Percentiles rank a stretch among this genome's conserved stretches.
These are phyloP conservation scores for Vanessa cardui DNA, from an alignment of 2,888 invertebrate genomes.

Conservation along the genomic window DNA sequence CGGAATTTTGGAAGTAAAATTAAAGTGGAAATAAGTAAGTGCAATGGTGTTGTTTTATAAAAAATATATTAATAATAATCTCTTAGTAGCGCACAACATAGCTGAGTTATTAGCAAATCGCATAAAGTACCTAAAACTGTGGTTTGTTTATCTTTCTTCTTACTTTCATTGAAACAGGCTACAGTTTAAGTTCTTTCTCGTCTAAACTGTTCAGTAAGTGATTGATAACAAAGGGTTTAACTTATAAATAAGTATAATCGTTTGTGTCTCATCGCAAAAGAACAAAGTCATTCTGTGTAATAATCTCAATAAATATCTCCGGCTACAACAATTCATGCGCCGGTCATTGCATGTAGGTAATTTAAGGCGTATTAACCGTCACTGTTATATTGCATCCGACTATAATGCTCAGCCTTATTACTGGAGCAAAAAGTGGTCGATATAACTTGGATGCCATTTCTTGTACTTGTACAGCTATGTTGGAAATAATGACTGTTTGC, in stretches of 20 bases:
- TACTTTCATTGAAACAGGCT: no score
- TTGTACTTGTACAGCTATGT: slow-evolving; percentile 2
- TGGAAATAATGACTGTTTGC: not conserved
- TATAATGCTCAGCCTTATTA: not conserved
- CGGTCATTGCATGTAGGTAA: slow-evolving; percentile 21
- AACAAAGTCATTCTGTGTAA: slow-evolving; percentile 21
- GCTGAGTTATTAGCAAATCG: no score
- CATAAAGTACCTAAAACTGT: no score
- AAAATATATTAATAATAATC: no score
- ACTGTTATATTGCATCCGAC: slow-evolving; percentile 15
- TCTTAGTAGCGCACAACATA: no score
- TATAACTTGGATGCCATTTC: not conserved
- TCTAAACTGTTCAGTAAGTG: not conserved
- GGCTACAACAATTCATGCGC: slow-evolving; percentile 23
- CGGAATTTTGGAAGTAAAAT: no score
- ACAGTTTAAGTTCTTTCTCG: not conserved
- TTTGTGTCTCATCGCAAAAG: slow-evolving; percentile 1
- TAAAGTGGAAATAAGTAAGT: no score
- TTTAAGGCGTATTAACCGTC: slow-evolving; percentile 16
- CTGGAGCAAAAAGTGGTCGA: not conserved
- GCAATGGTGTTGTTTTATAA: no score
- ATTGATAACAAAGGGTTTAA: not conserved
- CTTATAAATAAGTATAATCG: not conserved
- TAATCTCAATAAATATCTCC: slow-evolving; percentile 32
- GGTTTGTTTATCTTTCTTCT: no score